Conservation (phyloP, 2,888 invertebrate genomes). For the Neoascia interrupta region DNA sequence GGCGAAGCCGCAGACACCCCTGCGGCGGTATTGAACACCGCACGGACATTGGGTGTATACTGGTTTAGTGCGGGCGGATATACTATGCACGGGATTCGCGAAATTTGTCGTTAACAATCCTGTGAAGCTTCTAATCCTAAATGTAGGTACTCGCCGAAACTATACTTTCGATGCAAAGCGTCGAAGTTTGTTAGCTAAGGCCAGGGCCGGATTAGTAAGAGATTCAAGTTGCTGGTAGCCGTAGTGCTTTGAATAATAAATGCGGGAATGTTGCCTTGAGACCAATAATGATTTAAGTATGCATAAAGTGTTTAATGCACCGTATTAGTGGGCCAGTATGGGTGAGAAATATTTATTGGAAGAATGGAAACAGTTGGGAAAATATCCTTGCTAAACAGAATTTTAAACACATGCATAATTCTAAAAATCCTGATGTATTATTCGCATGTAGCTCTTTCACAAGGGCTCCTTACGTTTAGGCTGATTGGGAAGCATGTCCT, state of each 20-base stretch:
- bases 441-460: too few relatives aligned
- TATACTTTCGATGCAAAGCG: constrained; percentile 2
- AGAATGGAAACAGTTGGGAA: too few relatives aligned
- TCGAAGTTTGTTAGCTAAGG: constrained; percentile 6
- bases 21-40: background rate
- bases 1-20: constrained; percentile 6
- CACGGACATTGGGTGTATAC: background rate
- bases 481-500: too few relatives aligned
- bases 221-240: constrained; percentile 2
- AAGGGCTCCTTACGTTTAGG: too few relatives aligned
- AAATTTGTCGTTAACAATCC: background rate
- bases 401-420: too few relatives aligned
- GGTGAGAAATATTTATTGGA: too few relatives aligned
- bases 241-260: background rate
- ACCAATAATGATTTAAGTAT: too few relatives aligned
- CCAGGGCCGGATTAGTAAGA: constrained; percentile 28
- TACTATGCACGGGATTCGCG: constrained; percentile 16
- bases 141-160: constrained; percentile 8
- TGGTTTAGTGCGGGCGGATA: background rate
- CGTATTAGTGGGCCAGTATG: too few relatives aligned
- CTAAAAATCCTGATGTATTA: too few relatives aligned
- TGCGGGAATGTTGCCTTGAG: too few relatives aligned
- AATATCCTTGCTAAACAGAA: too few relatives aligned
- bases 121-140: constrained; percentile 17
- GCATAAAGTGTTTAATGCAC: too few relatives aligned